Evolutionary conservation across 2,797 vertebrate genomes (phyloP).

Genomic region (Rhinichthys osculus): DNA sequence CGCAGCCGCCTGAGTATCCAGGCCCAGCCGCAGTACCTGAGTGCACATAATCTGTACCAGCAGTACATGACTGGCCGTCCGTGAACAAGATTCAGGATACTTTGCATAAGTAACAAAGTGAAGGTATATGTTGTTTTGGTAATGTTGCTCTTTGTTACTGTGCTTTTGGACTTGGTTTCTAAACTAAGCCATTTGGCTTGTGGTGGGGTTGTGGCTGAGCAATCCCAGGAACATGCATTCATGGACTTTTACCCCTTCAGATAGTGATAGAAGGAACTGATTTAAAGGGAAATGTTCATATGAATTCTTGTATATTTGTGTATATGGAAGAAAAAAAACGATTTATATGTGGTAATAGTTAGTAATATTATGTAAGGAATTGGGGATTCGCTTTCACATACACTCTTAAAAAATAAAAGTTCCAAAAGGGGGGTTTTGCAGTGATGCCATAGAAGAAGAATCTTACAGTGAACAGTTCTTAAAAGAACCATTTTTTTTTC

Average conservation of each 20-base stretch:
- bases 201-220: slow-evolving; percentile 60
- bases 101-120: slow-evolving; percentile 37
- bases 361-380: slow-evolving; percentile 7
- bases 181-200: slow-evolving; percentile 49
- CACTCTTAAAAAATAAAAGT: background rate
- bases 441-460: background rate
- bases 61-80: slow-evolving; percentile 53
- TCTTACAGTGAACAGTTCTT: background rate
- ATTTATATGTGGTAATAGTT: slow-evolving; percentile 12
- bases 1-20: slow-evolving; percentile 66
- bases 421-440: background rate
- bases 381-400: slow-evolving; percentile 1
- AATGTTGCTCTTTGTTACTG: slow-evolving; percentile 36
- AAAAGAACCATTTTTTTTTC: background rate
- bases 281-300: slow-evolving; percentile 46
- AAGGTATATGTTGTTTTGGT: slow-evolving; percentile 24
- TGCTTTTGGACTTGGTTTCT: slow-evolving; percentile 47
- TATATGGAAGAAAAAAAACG: background rate
- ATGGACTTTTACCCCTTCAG: slow-evolving; percentile 28
- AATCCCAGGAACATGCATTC: slow-evolving; percentile 30
- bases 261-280: slow-evolving; percentile 3
- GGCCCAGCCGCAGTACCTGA: slow-evolving; percentile 59
- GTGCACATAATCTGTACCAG: slow-evolving; percentile 58
- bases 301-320: slow-evolving; percentile 27
- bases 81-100: slow-evolving; percentile 41